A percentile compares a stretch with the other conserved stretches of the same genome.
phyloP scores from a whole-genome alignment of 2,113 vertebrate species.

The Lynx canadensis region DNA sequence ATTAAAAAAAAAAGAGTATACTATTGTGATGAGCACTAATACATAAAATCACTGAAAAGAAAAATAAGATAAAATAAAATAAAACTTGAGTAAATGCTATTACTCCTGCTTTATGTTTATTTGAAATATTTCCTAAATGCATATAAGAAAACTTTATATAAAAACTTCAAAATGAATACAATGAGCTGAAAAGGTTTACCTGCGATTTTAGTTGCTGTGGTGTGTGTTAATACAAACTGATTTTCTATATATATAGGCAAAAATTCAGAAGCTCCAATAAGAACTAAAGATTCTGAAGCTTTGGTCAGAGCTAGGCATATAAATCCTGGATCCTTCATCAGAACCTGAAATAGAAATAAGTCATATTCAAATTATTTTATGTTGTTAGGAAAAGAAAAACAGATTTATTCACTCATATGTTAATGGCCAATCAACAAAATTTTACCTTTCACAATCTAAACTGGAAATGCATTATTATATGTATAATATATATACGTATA shows the following conservation, averaged over 20 bases:
- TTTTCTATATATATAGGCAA: constrained; percentile 88
- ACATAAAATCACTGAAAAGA: background rate
- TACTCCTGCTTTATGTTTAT: background rate
- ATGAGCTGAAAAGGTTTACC: constrained; percentile 77
- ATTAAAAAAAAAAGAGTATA: background rate
- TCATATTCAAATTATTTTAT: background rate
- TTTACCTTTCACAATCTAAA: background rate
- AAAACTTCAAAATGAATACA: background rate
- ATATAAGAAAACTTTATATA: background rate
- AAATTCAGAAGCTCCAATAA: constrained; percentile 84
- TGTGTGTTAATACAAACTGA: constrained; percentile 83
- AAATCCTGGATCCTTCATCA: constrained; percentile 84
- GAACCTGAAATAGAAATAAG: constrained; percentile 76
- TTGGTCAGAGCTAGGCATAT: constrained; percentile 80
- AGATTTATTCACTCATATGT: background rate
- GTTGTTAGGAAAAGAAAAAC: constrained; percentile 13
- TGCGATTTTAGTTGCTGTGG: constrained; percentile 81
- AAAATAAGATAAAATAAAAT: background rate
- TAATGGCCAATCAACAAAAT: background rate
- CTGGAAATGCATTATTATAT: background rate
- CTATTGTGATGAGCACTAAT: background rate
- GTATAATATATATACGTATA: background rate
- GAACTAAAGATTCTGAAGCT: constrained; percentile 83
- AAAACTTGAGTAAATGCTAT: background rate
- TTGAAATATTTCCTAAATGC: background rate